Evolutionary conservation across 1,140 invertebrate genomes (phyloP).

Genomic region (Lepidurus apus): DNA sequence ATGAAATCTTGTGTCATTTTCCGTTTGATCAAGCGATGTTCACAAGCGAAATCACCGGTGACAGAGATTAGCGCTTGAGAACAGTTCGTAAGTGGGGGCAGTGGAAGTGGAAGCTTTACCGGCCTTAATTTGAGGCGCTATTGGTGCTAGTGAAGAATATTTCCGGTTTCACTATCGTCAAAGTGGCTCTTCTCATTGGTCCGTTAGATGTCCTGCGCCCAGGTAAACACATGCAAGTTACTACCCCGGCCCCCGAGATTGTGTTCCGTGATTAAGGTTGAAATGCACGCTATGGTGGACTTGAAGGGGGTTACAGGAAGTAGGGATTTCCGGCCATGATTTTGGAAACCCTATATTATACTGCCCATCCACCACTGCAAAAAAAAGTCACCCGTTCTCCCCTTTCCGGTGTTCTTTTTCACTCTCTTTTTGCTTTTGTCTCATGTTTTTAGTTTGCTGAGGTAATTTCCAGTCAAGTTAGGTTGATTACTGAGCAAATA

Average conservation of each 20-base stretch:
- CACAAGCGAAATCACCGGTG: not conserved
- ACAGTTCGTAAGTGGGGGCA: not conserved
- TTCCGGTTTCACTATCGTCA: not conserved
- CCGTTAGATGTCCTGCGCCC: slow-evolving; percentile 13
- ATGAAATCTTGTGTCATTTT: too few species aligned
- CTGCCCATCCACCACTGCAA: not conserved
- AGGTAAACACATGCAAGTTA: not conserved
- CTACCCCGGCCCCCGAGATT: not conserved
- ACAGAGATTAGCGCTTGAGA: not conserved
- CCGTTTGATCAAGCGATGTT: too few species aligned
- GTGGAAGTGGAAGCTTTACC: slow-evolving; percentile 9
- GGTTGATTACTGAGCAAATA: not conserved
- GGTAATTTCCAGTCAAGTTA: not conserved
- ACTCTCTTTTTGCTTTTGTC: not conserved
- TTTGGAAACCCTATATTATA: slow-evolving; percentile 11
- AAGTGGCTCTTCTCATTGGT: slow-evolving; percentile 21
- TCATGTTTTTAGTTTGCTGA: not conserved
- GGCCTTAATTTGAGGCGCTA: not conserved
- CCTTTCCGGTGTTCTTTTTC: slow-evolving; percentile 18
- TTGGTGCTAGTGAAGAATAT: not conserved
- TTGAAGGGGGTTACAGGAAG: slow-evolving; percentile 18
- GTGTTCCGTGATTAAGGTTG: not conserved
- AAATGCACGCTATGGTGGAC: slow-evolving; percentile 11
- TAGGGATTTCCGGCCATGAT: slow-evolving; percentile 9
- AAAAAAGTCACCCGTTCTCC: slow-evolving; percentile 2